Evolutionary conservation across 2,888 invertebrate genomes (phyloP), one percentile per base, ranked within the genome.

Genomic region (Drosophila suboccidentalis): DNA sequence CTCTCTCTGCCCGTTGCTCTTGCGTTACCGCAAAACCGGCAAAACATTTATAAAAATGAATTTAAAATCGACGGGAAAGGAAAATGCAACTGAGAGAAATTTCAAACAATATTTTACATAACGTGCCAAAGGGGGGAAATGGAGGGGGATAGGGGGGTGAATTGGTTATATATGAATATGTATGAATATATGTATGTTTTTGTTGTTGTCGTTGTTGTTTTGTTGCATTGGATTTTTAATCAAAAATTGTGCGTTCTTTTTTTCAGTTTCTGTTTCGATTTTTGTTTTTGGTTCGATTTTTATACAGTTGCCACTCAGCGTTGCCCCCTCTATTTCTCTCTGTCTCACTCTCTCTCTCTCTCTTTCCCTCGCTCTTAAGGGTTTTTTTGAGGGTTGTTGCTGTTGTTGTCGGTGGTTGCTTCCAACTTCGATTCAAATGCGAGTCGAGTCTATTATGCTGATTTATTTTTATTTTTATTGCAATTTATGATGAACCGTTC

Each of bases 381-480:
- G 41, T 17, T 38, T 46, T 46, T 59, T 53, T 54, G 77, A 86
- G 82, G 82, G 82, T 85, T 82, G 82, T 58, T 76, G 17, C 43
- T 36, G 36, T 41, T 43, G 22, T 41, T 77, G 57, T 29, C 69
- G 82, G 82, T 85, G 82, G 82, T 83, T 77, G 83, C 59, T 84
- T 50, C 53, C 32, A 39, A 10, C 9, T 22, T 22, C 6, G 44
- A 36, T n/a, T 43, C 29, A 26, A 34, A 11, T 50, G 32, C 39
- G 44, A 26, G 44, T 63, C n/a, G 62, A 85, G 82, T 89, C 81
- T 89, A 89, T 87, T 87, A 88, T 90, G 83, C 68, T 87, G 90
- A 87, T 87, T 87, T 87, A 90, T 87, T 79, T 87, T 71, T 78
- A 87, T 87, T 86, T 88, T 81, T 75, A 88, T 82, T 82, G 82